Evolutionary conservation across 1,140 invertebrate species (phyloP).

Genomic region (Pachypsylla venusta): DNA sequence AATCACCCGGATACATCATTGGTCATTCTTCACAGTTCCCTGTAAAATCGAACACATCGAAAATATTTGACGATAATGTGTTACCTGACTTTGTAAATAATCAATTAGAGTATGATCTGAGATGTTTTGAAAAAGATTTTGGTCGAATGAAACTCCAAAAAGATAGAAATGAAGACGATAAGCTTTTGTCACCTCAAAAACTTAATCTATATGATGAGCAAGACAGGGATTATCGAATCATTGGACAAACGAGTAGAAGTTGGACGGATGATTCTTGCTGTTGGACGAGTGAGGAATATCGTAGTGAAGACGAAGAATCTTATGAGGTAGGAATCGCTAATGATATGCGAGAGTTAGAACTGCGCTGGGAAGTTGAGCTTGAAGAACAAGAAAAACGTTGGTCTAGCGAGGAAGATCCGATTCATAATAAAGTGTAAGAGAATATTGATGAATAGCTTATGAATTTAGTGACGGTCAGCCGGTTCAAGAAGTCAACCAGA

Average conservation of each 20-base stretch:
- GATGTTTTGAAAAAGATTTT: slow-evolving; percentile 9
- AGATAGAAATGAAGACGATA: neutral
- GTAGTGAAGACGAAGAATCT: slow-evolving; percentile 37
- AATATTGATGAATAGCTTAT: too few relatives aligned
- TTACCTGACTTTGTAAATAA: neutral
- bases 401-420: slow-evolving; percentile 41
- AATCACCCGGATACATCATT: neutral
- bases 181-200: neutral
- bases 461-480: too few relatives aligned
- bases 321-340: slow-evolving; percentile 50
- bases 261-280: neutral
- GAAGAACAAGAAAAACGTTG: slow-evolving; percentile 48
- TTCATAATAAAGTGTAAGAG: too few relatives aligned
- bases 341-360: slow-evolving; percentile 48
- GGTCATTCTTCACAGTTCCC: neutral
- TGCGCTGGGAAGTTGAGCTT: slow-evolving; percentile 46
- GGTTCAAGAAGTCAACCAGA: too few relatives aligned
- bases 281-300: slow-evolving; percentile 6
- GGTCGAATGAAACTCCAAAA: neutral
- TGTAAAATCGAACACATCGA: neutral
- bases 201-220: slow-evolving; percentile 3
- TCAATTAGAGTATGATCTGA: neutral
- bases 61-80: neutral
- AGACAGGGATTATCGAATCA: neutral
- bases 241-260: neutral